Evolutionary conservation across 1,140 invertebrate species (phyloP).

Genomic region (Heterodera carotae): DNA sequence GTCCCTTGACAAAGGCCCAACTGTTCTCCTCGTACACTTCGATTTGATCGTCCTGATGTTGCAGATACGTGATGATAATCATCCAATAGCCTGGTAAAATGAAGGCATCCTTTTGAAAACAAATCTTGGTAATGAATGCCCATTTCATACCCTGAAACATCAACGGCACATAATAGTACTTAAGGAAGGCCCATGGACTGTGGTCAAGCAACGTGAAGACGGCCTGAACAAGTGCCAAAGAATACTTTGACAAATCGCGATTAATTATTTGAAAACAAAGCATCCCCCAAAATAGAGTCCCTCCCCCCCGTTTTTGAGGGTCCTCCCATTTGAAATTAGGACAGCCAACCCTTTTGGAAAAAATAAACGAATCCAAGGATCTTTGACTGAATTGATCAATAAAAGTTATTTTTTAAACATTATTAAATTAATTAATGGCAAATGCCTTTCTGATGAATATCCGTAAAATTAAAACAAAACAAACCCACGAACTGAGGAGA

Average conservation of each 20-base stretch:
- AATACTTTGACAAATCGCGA: constrained; percentile 27
- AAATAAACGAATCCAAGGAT: too few species aligned
- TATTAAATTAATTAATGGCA: too few species aligned
- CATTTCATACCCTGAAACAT: constrained; percentile 61
- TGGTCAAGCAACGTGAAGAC: constrained; percentile 54
- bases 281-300: too few species aligned
- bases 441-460: too few species aligned
- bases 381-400: too few species aligned
- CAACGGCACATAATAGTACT: constrained; percentile 66
- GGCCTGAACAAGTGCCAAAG: constrained; percentile 57
- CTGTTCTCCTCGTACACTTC: constrained; percentile 67
- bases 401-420: too few species aligned
- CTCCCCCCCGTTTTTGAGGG: too few species aligned
- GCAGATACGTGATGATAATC: constrained; percentile 67
- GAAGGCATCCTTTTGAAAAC: too few species aligned
- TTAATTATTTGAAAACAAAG: too few species aligned
- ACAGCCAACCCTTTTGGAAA: too few species aligned
- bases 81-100: constrained; percentile 53
- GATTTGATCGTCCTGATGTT: constrained; percentile 66
- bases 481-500: constrained; percentile 47
- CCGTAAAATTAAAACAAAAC: constrained; percentile 26
- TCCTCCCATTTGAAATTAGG: too few species aligned
- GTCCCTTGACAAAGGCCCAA: constrained; percentile 67
- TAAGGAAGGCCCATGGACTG: constrained; percentile 57
- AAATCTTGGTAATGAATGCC: not conserved